A percentile compares a stretch with the other conserved stretches of the same genome.
phyloP scores from a whole-genome alignment of 2,797 vertebrate genomes.

The Hypotaenidia okinawae region DNA sequence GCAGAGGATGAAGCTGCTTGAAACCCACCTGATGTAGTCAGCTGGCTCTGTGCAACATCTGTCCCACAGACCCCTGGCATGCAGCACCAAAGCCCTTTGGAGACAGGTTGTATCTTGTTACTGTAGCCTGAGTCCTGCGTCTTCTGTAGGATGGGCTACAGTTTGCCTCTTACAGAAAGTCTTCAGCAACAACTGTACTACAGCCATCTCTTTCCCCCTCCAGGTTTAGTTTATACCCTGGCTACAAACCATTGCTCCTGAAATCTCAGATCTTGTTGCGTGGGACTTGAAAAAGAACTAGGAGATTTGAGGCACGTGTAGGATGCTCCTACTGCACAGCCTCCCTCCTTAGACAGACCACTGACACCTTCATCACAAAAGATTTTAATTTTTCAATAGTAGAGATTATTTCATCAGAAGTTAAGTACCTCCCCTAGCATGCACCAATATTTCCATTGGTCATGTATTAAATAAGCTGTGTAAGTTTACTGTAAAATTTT shows the following conservation, averaged over 20 bases:
- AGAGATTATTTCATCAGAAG: neutral
- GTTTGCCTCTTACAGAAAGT: neutral
- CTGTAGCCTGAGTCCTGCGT: rapidly evolving
- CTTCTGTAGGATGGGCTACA: neutral
- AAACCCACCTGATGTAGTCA: neutral
- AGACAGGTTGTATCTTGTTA: neutral
- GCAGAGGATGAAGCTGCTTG: neutral
- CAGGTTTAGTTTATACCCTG: neutral
- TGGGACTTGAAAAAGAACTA: neutral
- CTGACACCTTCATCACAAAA: neutral
- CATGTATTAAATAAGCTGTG: neutral
- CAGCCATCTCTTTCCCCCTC: neutral
- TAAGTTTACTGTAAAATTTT: neutral
- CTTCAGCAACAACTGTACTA: neutral
- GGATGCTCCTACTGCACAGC: no score
- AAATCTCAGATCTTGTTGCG: neutral
- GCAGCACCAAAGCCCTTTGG: neutral
- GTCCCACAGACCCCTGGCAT: neutral
- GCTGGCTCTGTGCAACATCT: neutral
- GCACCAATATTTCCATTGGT: neutral
- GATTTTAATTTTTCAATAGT: neutral
- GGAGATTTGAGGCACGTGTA: rapidly evolving
- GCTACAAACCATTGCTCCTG: neutral
- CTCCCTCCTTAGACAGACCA: neutral
- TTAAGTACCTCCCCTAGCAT: neutral